Evolutionary conservation across 2,113 vertebrate genomes (phyloP).

Genomic region (Heteronetta atricapilla): DNA sequence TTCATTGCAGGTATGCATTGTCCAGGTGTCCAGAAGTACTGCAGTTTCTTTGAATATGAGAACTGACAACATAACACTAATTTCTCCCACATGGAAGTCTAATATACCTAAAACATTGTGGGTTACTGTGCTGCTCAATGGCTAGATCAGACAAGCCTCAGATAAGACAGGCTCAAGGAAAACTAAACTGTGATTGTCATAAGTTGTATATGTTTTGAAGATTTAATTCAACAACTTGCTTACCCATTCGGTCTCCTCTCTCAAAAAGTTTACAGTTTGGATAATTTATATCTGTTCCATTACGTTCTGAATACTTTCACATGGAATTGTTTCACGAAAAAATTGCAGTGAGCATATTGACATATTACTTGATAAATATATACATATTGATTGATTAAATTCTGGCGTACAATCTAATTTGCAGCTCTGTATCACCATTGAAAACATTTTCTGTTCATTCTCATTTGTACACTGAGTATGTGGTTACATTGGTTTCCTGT

Average conservation of each 20-base stretch:
- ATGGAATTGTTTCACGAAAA: background rate
- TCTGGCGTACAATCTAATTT: background rate
- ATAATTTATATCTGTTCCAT: background rate
- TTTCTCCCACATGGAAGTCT: background rate
- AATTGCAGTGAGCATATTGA: background rate
- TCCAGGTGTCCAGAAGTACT: background rate
- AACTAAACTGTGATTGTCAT: background rate
- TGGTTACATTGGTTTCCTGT: background rate
- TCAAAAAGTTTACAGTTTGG: background rate
- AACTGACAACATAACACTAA: background rate
- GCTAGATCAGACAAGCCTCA: background rate
- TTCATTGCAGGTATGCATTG: background rate
- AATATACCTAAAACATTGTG: background rate
- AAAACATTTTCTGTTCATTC: slow-evolving; percentile 34
- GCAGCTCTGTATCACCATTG: background rate
- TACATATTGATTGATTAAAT: background rate
- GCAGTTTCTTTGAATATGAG: background rate
- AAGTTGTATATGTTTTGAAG: background rate
- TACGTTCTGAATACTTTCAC: background rate
- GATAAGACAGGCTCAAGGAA: background rate
- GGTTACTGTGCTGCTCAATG: background rate
- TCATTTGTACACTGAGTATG: background rate
- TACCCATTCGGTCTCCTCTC: background rate
- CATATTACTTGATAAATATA: background rate
- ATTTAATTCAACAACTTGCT: background rate